Conservation (phyloP, 2,113 vertebrate species). For the Cheilinus undulatus region DNA sequence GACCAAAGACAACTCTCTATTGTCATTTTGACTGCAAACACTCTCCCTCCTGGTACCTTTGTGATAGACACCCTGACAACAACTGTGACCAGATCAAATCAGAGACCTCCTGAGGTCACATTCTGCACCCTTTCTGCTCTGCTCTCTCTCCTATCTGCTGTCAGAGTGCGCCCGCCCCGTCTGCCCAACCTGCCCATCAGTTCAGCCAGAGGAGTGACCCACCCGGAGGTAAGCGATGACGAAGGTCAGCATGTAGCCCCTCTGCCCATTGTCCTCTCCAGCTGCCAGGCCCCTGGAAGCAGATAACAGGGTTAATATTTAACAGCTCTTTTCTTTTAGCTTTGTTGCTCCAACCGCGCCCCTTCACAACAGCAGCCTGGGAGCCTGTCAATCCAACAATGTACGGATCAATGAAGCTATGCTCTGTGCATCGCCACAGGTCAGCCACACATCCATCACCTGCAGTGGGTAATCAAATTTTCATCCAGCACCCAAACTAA, state of each 20-base stretch:
- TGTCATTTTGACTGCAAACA: slow-evolving; percentile 47
- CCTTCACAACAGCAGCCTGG: slow-evolving; percentile 69
- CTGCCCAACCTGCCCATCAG: slow-evolving; percentile 63
- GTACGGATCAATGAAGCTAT: slow-evolving; percentile 74
- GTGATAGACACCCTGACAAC: slow-evolving; percentile 58
- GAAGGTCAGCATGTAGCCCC: slow-evolving; percentile 98
- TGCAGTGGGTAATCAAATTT: slow-evolving; percentile 80
- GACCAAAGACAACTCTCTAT: slow-evolving; percentile 43
- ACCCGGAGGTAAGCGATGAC: slow-evolving; percentile 98
- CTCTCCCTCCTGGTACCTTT: slow-evolving; percentile 37
- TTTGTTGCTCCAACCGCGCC: slow-evolving; percentile 51
- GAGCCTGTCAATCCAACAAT: slow-evolving; percentile 77
- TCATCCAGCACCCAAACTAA: slow-evolving; percentile 82
- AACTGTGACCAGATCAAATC: slow-evolving; percentile 71
- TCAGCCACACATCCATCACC: slow-evolving; percentile 83
- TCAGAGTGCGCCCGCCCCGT: slow-evolving; percentile 43
- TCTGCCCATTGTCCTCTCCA: slow-evolving; percentile 99
- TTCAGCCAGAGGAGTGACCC: slow-evolving; percentile 75
- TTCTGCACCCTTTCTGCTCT: slow-evolving; percentile 54
- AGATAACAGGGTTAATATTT: slow-evolving; percentile 85
- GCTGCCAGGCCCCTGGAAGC: slow-evolving; percentile 95
- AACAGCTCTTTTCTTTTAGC: slow-evolving; percentile 73
- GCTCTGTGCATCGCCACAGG: slow-evolving; percentile 60
- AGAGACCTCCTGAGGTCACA: slow-evolving; percentile 64
- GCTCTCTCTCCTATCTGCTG: slow-evolving; percentile 59